These are phyloP conservation scores for Catharus fuscescens DNA, from an alignment of 2,113 vertebrate genomes.

Conservation along the genomic window DNA sequence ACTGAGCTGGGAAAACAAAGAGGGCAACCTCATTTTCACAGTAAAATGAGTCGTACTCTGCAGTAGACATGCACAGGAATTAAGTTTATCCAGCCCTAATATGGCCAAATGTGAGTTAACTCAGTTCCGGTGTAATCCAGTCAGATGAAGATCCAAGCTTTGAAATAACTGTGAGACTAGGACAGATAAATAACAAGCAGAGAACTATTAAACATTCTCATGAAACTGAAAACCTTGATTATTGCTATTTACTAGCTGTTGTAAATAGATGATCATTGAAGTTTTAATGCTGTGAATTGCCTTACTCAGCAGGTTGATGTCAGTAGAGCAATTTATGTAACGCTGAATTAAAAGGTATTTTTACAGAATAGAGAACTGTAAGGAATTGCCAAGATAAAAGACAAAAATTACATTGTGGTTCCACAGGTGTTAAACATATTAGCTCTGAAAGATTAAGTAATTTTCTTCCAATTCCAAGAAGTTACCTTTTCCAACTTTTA, in stretches of 20 bases:
- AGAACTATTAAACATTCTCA: constrained; percentile 30
- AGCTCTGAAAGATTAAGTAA: constrained; percentile 19
- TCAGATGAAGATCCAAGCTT: background rate
- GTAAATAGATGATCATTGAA: constrained; percentile 50
- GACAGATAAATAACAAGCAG: constrained; percentile 52
- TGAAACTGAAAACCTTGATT: constrained; percentile 39
- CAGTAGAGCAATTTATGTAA: constrained; percentile 67
- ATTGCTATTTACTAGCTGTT: constrained; percentile 48
- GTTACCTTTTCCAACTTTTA: constrained; percentile 43
- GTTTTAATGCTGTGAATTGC: constrained; percentile 64
- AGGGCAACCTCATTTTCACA: background rate
- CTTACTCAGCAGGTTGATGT: constrained; percentile 70
- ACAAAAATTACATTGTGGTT: background rate
- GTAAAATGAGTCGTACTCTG: background rate
- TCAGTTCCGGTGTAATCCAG: background rate
- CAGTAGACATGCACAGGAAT: background rate
- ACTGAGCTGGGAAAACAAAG: background rate
- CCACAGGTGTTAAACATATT: background rate
- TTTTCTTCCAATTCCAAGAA: constrained; percentile 55
- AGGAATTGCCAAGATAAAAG: constrained; percentile 60
- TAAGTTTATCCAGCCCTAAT: background rate
- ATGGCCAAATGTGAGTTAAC: background rate
- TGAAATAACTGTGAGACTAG: background rate
- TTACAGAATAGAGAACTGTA: constrained; percentile 19
- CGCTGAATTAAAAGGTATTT: constrained; percentile 63